These are phyloP conservation scores for Heliothis virescens DNA, from an alignment of 1,140 invertebrate species.

Conservation along the genomic window DNA sequence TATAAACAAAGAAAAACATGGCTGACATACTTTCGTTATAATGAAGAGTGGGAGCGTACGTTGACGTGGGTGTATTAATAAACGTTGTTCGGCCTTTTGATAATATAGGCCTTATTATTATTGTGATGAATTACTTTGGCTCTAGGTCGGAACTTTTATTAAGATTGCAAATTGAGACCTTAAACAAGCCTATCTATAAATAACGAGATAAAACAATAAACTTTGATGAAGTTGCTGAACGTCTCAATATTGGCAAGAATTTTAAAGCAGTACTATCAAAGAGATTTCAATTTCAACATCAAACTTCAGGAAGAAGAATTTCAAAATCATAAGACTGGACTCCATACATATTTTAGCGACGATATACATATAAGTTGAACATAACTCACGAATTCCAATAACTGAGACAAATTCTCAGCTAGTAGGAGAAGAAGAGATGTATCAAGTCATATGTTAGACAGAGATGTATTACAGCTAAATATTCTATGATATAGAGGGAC, in stretches of 20 bases:
- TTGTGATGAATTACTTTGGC: too few species aligned
- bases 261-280: too few species aligned
- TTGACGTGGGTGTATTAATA: neutral
- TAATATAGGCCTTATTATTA: neutral
- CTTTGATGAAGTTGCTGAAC: too few species aligned
- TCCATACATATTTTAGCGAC: constrained; percentile 19
- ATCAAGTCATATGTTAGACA: constrained; percentile 12
- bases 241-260: too few species aligned
- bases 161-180: too few species aligned
- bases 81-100: neutral
- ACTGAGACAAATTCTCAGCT: constrained; percentile 49
- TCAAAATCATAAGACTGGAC: constrained; percentile 23
- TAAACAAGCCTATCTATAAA: too few species aligned
- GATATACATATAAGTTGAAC: constrained; percentile 32
- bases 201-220: too few species aligned
- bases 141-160: too few species aligned
- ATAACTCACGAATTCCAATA: constrained; percentile 49
- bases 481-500: constrained; percentile 63
- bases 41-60: neutral
- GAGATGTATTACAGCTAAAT: constrained; percentile 62
- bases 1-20: neutral
- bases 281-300: neutral
- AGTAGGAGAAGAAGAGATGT: constrained; percentile 34
- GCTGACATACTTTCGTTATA: neutral
- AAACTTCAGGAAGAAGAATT: constrained; percentile 15